Percentiles rank a stretch among this genome's conserved stretches.
These are phyloP conservation scores for Macroglossus sobrinus DNA, from an alignment of 2,113 vertebrate species.

Conservation along the genomic window DNA sequence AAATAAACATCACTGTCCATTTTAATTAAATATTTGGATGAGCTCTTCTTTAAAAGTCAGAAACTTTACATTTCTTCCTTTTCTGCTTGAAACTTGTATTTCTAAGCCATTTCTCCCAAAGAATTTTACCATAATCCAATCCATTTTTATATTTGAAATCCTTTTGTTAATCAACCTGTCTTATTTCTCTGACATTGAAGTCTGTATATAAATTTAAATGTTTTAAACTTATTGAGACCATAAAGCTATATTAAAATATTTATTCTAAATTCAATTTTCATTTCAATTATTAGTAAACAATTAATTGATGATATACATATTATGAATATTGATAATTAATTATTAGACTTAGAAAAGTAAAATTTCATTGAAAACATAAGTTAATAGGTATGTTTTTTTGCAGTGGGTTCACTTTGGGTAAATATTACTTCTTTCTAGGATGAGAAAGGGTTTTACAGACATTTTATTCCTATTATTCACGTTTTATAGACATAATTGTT, in stretches of 20 bases:
- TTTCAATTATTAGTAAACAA: background rate
- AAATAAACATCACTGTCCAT: background rate
- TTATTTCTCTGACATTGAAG: background rate
- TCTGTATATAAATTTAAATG: background rate
- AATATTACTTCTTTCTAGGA: background rate
- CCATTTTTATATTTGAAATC: background rate
- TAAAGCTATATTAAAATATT: background rate
- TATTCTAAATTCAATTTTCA: background rate
- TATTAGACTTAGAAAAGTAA: background rate
- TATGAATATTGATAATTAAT: background rate
- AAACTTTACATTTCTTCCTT: background rate
- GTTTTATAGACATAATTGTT: background rate
- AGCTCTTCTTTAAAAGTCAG: background rate
- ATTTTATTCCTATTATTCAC: background rate
- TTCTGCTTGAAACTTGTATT: background rate
- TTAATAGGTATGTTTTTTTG: background rate
- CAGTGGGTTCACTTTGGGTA: background rate
- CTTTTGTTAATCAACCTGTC: background rate
- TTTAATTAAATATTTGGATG: background rate
- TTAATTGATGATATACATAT: background rate
- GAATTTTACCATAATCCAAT: background rate
- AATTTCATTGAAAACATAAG: background rate
- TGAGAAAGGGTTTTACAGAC: background rate
- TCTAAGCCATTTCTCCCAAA: background rate
- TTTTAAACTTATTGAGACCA: background rate